Evolutionary conservation across 2,888 invertebrate species (phyloP), one percentile per base, ranked within the genome.

Genomic region (Amphipoea oculea): DNA sequence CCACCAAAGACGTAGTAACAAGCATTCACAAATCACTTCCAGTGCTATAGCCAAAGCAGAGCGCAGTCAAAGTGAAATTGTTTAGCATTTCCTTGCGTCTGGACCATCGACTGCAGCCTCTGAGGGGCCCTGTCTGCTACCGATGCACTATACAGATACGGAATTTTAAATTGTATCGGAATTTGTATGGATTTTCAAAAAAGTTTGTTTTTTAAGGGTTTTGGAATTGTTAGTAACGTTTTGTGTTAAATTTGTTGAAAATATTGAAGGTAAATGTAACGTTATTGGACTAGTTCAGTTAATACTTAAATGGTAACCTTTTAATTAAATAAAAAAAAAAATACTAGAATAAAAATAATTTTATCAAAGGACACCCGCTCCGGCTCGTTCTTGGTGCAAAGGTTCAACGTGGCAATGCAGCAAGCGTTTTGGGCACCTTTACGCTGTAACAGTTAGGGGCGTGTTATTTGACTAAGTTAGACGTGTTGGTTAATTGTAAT

Each of bases 1-100:
- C 14, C n/a, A 29, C 6, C 9, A 29, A 62, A 63, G n/a, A 76
- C 17, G 12, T 17, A 9, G n/a, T 36, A 71, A 29, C 0, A 75
- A 57, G 78, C 73, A 82, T 90, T 87, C 78, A 79, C 83, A 86
- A 89, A 89, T 90, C 82, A 84, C 76, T 89, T 87, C 79, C 81
- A 81, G 60, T 45, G 48, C 63, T 69, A 51, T 71, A 82, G n/a
- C 77, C 82, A 87, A 85, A 83, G 81, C 68, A 60, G 29, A 62
- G 42, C 75, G 75, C 81, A 83, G 72, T 81, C 81, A 82, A 87
- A 89, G 84, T 63, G 69, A 85, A 87, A 82, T 82, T 85, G 78
- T 85, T 82, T 79, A 73, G 48, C 54, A 66, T 88, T 81, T 70
- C 63, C 48, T 78, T 83, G 68, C 51, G 23, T 76, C 78, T 66